A percentile compares a stretch with the other conserved stretches of the same genome.
Evolutionary conservation across 2,113 vertebrate genomes (phyloP).

Genomic region (Antigone vipio): DNA sequence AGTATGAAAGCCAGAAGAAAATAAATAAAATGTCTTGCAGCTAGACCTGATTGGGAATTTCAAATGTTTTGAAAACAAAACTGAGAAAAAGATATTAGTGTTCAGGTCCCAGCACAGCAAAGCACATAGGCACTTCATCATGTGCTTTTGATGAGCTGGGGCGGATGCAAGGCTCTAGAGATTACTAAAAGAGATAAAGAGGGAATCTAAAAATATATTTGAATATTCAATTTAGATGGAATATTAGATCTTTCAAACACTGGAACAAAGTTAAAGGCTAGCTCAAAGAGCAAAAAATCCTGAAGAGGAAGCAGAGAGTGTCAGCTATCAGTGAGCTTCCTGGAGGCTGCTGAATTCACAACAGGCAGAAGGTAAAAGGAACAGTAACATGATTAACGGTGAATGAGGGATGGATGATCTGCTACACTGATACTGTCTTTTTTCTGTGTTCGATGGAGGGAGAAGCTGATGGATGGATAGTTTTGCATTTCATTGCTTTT

Average conservation of each 20-base stretch:
- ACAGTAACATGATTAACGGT: rapidly evolving
- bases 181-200: neutral
- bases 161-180: neutral
- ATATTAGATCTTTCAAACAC: conserved; percentile 16
- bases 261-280: conserved; percentile 22
- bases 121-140: neutral
- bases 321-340: neutral
- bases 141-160: neutral
- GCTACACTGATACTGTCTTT: neutral
- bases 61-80: conserved; percentile 9
- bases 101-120: neutral
- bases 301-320: neutral
- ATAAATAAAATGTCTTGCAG: neutral
- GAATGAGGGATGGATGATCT: neutral
- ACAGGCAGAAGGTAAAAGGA: neutral
- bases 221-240: conserved; percentile 1
- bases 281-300: neutral
- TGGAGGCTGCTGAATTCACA: neutral
- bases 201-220: neutral
- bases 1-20: neutral
- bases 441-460: neutral
- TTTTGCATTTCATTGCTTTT: neutral
- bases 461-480: neutral
- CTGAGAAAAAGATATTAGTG: neutral
- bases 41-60: neutral